Base-by-base conservation (phyloP, 2,113 vertebrate genomes). In the Cervus canadensis region DNA sequence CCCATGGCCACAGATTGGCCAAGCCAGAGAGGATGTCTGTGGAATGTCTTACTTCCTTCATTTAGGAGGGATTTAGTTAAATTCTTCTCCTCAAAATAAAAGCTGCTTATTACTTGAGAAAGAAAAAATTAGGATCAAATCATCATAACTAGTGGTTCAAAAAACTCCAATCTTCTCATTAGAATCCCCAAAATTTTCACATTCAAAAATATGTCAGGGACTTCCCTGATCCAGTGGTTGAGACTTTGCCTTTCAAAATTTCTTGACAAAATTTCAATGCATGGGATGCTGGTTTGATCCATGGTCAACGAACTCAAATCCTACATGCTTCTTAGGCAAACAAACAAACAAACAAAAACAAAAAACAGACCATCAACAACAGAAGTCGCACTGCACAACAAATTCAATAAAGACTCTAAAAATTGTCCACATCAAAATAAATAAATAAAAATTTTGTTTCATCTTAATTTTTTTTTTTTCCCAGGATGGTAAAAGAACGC, bases 41-140 rank as follows among this genome's bases (percentile, higher is more conserved):
- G 10, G 25, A 40, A 40, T 74, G 67, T 71, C n/a, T 76, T 52
- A 60, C 17, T 16, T 84, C 45, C n/a, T 79, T 91, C 57, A 84
- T 36, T 92, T 33, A 71, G 25, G 13, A 50, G 30, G 30, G 56
- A 97, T 54, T 57, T 36, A 85, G 5, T 50, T 81, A 57, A 95
- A 26, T 85, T 54, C 30, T 89, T 57, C 25, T 83, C 30, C 50
- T 48, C 78, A 78, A 93, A 95, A 50, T 40, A 81, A 95, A 9
- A 95, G 45, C 74, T 52, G 17, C 28, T 88, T 88, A 36, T 83
- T 87, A 87, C 92, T 85, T 91, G 26, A 94, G 28, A 76, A 81
- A 89, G 28, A 95, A n/a, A 59, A 59, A 54, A 74, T 81, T 79
- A 87, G 56, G 87, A 85, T 83, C 21, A 45, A 76, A 71, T 89